Evolutionary conservation across 2,797 vertebrate species (phyloP).

Genomic region (Macropodus opercularis): DNA sequence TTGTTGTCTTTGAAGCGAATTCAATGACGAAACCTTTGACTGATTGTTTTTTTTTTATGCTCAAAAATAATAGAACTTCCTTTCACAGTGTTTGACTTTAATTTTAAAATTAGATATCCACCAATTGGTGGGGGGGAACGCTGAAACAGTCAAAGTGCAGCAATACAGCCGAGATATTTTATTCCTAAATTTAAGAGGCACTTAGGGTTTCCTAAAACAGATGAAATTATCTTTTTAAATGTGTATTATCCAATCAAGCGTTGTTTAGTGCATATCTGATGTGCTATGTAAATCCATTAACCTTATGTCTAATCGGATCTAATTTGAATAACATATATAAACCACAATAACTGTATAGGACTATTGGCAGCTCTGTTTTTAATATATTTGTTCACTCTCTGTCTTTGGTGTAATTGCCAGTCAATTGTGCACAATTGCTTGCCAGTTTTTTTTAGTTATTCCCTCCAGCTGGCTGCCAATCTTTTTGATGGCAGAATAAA

Average conservation of each 20-base stretch:
- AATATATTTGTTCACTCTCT: conserved; percentile 10
- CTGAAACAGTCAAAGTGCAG: conserved; percentile 18
- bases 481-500: conserved; percentile 36
- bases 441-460: conserved; percentile 50
- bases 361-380: conserved; percentile 10
- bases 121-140: conserved; percentile 28
- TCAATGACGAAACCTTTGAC: conserved; percentile 48
- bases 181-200: conserved; percentile 1
- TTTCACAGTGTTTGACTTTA: conserved; percentile 23
- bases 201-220: background rate
- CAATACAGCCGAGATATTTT: conserved; percentile 9
- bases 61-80: conserved; percentile 16
- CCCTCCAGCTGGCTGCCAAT: conserved; percentile 52
- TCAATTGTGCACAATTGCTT: conserved; percentile 26
- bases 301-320: background rate
- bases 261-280: background rate
- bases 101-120: conserved; percentile 36
- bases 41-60: conserved; percentile 12
- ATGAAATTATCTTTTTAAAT: background rate
- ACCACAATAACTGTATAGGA: background rate
- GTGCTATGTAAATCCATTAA: background rate
- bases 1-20: conserved; percentile 35
- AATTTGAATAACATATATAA: conserved; percentile 1
- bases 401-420: conserved; percentile 25
- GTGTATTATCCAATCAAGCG: background rate